Base-by-base conservation (phyloP, 2,888 invertebrate species). In the Hypselothyrea guttata region DNA sequence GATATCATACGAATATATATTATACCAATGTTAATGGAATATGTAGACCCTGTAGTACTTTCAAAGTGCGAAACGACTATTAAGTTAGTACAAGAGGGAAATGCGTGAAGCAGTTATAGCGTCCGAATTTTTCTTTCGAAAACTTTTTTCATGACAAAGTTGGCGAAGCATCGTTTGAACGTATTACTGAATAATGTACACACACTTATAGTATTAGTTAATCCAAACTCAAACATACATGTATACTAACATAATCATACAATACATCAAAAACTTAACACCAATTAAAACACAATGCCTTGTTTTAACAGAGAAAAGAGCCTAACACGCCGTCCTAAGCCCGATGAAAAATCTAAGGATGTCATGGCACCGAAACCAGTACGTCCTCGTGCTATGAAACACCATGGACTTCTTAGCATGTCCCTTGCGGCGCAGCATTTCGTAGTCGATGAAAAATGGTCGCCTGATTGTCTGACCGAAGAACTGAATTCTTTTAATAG, bases 321-420 rank as follows among this genome's bases (percentile, higher is more conserved):
- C 2, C 0, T 62, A 0, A 51, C 65, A 1, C 47, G 49, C 13
- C 57, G 60, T 5, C 49, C 68, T 1, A 73, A 48, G 35, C 15
- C 13, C 1, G 60, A 35, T 22, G 54, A n/a, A n/a, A n/a, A n/a
- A n/a, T n/a, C 45, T 1, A 64, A 35, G 15, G 67, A 85, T 54
- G 51, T 45, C 3, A 15, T 77, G 54, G 82, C 86, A 0, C 87
- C 87, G 0, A 87, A 75, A 30, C 86, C 89, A 1, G 88, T 88
- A 44, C 85, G 84, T 46, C 86, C 89, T 0, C 75, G 75, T 0
- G 70, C 86, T 1, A 70, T 88, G 13, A 71, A 72, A 3, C 68
- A 73, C 28, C 90, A 90, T 75, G 89, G 89, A 1, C 77, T 90
- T 7, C 88, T 90, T 12, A 89, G 90, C 2, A 62, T 79, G 22